Evolutionary conservation across 1,140 invertebrate species (phyloP).

Genomic region (Drosophila grimshawi): DNA sequence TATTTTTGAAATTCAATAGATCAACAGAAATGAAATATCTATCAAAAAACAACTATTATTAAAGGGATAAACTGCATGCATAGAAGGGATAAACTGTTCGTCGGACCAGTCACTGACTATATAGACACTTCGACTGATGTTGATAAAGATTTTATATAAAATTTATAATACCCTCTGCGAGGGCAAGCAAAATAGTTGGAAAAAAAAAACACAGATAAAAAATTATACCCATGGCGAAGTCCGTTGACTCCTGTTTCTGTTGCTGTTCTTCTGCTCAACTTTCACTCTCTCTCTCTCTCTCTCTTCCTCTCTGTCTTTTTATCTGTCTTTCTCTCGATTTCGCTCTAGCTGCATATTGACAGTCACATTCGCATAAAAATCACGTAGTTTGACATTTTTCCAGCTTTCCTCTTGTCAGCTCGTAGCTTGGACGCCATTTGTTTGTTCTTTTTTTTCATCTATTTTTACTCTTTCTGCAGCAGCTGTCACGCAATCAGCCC

Average conservation of each 20-base stretch:
- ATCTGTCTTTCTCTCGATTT: conserved; percentile 34
- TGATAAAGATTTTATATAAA: neutral
- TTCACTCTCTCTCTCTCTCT: neutral
- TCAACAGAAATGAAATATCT: neutral
- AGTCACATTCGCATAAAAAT: conserved; percentile 81
- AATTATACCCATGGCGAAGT: conserved; percentile 1
- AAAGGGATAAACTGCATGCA: too few species aligned
- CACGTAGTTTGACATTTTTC: conserved; percentile 81
- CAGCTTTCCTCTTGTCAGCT: conserved; percentile 62
- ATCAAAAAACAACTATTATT: too few species aligned
- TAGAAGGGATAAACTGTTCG: too few species aligned
- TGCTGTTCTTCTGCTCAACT: neutral
- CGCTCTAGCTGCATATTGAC: conserved; percentile 58
- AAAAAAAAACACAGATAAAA: conserved; percentile 5
- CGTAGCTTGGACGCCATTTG: conserved; percentile 40
- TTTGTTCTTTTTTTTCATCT: conserved; percentile 3
- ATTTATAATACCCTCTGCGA: neutral
- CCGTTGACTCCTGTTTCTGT: neutral
- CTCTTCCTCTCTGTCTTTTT: neutral
- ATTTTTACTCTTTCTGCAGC: conserved; percentile 43
- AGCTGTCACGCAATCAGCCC: conserved; percentile 76
- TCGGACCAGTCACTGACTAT: too few species aligned
- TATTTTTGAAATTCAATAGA: too few species aligned
- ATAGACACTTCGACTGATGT: too few species aligned
- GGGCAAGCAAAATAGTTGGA: neutral